Conservation (phyloP, 92 coral and sea anemone species). For the Heteractis magnifica region DNA sequence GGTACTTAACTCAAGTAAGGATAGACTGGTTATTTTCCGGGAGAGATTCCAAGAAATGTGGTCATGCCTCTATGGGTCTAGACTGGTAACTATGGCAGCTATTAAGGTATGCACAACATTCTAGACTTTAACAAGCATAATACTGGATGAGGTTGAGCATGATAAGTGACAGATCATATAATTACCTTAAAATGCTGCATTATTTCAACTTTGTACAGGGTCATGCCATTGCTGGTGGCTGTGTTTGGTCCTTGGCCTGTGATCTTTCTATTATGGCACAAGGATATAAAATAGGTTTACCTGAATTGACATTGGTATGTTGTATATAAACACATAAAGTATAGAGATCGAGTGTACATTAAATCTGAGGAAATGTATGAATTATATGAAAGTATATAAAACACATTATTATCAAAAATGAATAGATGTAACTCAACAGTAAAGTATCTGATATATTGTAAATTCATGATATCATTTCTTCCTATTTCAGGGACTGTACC, state of each 20-base stretch:
- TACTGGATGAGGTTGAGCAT: too few relatives aligned
- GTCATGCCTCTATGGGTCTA: slow-evolving; percentile 76
- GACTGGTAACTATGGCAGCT: slow-evolving; percentile 72
- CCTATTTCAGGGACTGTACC: slow-evolving; percentile 29
- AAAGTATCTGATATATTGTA: not conserved
- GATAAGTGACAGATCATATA: too few relatives aligned
- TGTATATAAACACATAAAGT: not conserved
- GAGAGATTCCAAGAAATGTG: slow-evolving; percentile 73
- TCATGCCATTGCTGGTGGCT: slow-evolving; percentile 84
- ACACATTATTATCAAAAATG: not conserved
- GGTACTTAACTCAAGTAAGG: slow-evolving; percentile 41
- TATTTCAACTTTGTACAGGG: slow-evolving; percentile 35
- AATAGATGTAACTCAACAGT: not conserved
- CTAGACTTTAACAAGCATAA: too few relatives aligned
- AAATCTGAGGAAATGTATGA: not conserved
- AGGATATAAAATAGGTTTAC: slow-evolving; percentile 63
- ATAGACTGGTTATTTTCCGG: slow-evolving; percentile 62
- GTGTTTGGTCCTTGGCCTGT: slow-evolving; percentile 64
- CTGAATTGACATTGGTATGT: slow-evolving; percentile 46
- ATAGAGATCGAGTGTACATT: not conserved
- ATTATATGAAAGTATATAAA: not conserved
- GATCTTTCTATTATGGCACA: slow-evolving; percentile 74
- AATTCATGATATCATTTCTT: not conserved
- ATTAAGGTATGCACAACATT: not conserved
- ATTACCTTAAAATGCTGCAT: too few relatives aligned